phyloP scores from a whole-genome alignment of 2,888 invertebrate genomes.

The Eudemis profundana region DNA sequence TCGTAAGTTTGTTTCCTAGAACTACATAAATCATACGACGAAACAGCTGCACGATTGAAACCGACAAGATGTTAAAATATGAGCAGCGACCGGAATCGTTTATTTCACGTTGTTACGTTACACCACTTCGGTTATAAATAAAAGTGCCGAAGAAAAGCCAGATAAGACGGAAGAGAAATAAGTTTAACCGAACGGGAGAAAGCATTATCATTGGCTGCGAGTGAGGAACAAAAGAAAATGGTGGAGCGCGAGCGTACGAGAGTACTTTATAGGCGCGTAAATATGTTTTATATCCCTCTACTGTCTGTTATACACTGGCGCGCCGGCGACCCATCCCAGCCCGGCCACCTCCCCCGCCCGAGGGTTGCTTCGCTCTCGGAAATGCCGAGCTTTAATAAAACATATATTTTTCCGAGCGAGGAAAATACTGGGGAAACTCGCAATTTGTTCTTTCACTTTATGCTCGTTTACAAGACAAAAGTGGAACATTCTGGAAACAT shows the following conservation, averaged over 20 bases:
- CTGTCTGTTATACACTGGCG: conserved; percentile 85
- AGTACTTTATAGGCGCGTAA: conserved; percentile 86
- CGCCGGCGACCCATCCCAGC: conserved; percentile 68
- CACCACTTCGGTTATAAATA: conserved; percentile 81
- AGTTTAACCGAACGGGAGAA: conserved; percentile 84
- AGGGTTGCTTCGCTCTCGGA: conserved; percentile 83
- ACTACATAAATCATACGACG: conserved; percentile 44
- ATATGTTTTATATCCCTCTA: conserved; percentile 86
- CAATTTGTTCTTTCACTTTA: conserved; percentile 86
- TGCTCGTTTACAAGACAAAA: conserved; percentile 86
- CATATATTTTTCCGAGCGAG: conserved; percentile 86
- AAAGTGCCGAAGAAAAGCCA: conserved; percentile 80
- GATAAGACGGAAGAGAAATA: conserved; percentile 83
- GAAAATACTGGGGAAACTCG: conserved; percentile 86
- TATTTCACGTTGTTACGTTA: conserved; percentile 74
- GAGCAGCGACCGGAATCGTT: conserved; percentile 71
- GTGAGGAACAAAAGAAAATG: conserved; percentile 84
- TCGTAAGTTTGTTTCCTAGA: conserved; percentile 19
- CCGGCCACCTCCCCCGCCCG: conserved; percentile 66
- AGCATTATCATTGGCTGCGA: conserved; percentile 84
- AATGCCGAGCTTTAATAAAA: conserved; percentile 86
- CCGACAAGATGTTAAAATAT: conserved; percentile 68
- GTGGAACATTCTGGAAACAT: conserved; percentile 84
- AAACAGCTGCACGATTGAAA: conserved; percentile 53
- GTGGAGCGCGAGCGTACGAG: conserved; percentile 84